phyloP scores from a whole-genome alignment of 2,797 vertebrate genomes.

The Thunnus albacares region DNA sequence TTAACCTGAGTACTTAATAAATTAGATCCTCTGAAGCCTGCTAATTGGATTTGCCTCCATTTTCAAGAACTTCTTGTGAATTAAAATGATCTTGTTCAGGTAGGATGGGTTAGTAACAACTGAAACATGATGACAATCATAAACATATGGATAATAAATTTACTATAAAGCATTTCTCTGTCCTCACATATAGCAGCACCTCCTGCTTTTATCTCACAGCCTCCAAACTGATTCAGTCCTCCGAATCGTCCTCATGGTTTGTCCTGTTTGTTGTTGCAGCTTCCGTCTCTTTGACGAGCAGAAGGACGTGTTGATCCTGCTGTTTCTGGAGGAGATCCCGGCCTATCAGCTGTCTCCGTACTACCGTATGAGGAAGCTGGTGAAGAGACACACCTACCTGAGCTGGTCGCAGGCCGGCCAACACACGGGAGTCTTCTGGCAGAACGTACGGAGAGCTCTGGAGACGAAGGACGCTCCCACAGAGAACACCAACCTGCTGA shows the following conservation, averaged over 20 bases:
- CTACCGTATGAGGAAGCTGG: constrained; percentile 62
- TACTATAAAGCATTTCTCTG: no score
- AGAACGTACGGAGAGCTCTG: constrained; percentile 54
- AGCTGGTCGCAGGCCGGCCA: constrained; percentile 60
- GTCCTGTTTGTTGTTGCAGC: not conserved
- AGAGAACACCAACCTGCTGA: fast-evolving
- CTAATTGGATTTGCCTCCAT: no score
- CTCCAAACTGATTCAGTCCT: not conserved
- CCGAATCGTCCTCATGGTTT: no score
- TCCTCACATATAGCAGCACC: not conserved
- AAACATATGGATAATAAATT: no score
- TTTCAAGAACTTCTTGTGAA: no score
- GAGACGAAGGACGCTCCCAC: not conserved
- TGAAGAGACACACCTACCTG: constrained; percentile 66
- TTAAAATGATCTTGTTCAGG: no score
- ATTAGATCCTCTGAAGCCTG: no score
- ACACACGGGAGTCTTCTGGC: constrained; percentile 54
- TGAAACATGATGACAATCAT: no score
- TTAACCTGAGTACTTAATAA: no score
- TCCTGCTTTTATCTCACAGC: no score
- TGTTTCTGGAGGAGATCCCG: constrained; percentile 73
- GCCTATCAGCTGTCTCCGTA: constrained; percentile 55
- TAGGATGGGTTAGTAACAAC: no score
- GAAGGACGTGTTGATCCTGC: constrained; percentile 69
- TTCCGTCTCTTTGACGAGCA: constrained; percentile 69